Evolutionary conservation across 2,113 vertebrate species (phyloP).

Genomic region (Cranoglanis bouderius): DNA sequence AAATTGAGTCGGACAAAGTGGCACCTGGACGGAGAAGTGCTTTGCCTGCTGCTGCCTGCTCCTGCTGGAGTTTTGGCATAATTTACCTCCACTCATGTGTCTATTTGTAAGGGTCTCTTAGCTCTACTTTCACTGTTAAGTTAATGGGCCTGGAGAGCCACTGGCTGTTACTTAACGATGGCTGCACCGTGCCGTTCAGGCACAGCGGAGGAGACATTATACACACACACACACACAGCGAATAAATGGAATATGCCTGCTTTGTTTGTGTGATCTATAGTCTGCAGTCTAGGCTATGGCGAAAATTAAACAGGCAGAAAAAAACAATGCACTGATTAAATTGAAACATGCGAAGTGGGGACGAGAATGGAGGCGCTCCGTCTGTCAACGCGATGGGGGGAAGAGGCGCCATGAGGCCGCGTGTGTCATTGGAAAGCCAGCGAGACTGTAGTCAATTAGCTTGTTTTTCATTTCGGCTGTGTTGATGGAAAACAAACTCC

Average conservation of each 20-base stretch:
- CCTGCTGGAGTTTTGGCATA: slow-evolving; percentile 68
- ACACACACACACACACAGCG: background rate
- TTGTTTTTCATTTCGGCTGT: slow-evolving; percentile 46
- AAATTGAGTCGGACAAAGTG: slow-evolving; percentile 76
- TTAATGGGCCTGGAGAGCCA: slow-evolving; percentile 74
- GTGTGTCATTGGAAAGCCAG: slow-evolving; percentile 41
- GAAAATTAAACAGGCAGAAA: slow-evolving; percentile 43
- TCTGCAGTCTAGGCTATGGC: slow-evolving; percentile 19
- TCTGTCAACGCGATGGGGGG: slow-evolving; percentile 34
- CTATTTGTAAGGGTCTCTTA: slow-evolving; percentile 72
- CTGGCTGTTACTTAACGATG: slow-evolving; percentile 74
- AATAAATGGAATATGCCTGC: background rate
- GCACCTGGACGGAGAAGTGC: slow-evolving; percentile 63
- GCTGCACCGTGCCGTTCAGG: slow-evolving; percentile 16
- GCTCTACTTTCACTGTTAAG: slow-evolving; percentile 51
- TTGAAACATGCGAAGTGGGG: slow-evolving; percentile 31
- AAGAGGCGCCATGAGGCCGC: slow-evolving; percentile 39
- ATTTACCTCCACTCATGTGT: slow-evolving; percentile 72
- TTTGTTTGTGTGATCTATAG: slow-evolving; percentile 43
- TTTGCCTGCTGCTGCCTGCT: slow-evolving; percentile 46
- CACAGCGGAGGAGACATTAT: background rate
- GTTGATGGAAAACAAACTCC: slow-evolving; percentile 51
- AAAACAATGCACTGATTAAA: slow-evolving; percentile 39
- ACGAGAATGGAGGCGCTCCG: slow-evolving; percentile 16
- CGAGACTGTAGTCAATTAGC: slow-evolving; percentile 53